Conservation (phyloP, 2,888 invertebrate genomes). For the Drosophila neotestacea region DNA sequence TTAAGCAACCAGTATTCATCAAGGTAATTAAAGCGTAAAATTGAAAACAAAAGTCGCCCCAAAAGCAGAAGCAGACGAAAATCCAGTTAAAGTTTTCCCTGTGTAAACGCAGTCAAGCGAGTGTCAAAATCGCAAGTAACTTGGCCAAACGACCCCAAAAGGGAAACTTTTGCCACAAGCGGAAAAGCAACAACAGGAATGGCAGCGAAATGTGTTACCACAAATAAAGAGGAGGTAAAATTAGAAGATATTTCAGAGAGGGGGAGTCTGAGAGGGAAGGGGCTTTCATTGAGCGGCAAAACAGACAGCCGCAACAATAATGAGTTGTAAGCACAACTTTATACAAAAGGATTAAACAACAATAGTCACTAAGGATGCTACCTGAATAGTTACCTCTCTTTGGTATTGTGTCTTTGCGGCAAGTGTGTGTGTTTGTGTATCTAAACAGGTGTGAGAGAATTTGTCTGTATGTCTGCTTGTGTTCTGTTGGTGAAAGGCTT, state of each 20-base stretch:
- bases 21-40: slow-evolving; percentile 77
- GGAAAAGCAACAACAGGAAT: slow-evolving; percentile 51
- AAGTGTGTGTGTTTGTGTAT: neutral
- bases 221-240: slow-evolving; percentile 33
- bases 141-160: slow-evolving; percentile 31
- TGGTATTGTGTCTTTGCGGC: slow-evolving; percentile 2
- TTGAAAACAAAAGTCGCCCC: slow-evolving; percentile 65
- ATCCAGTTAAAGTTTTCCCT: slow-evolving; percentile 42
- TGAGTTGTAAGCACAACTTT: slow-evolving; percentile 78
- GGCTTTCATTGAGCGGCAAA: slow-evolving; percentile 17
- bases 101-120: slow-evolving; percentile 46
- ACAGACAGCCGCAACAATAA: slow-evolving; percentile 69
- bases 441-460: neutral
- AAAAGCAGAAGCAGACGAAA: slow-evolving; percentile 12
- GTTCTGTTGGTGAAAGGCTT: slow-evolving; percentile 26
- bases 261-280: neutral
- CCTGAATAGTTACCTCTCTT: slow-evolving; percentile 58
- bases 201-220: slow-evolving; percentile 56
- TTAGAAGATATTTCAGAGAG: neutral
- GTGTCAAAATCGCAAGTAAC: slow-evolving; percentile 42
- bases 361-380: slow-evolving; percentile 61
- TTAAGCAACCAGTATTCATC: slow-evolving; percentile 52
- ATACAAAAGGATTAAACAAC: slow-evolving; percentile 78
- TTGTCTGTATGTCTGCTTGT: slow-evolving; percentile 9
- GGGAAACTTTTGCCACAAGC: slow-evolving; percentile 47